These are phyloP conservation scores for Mus pahari DNA, from an alignment of 2,113 vertebrate genomes.

Conservation along the genomic window DNA sequence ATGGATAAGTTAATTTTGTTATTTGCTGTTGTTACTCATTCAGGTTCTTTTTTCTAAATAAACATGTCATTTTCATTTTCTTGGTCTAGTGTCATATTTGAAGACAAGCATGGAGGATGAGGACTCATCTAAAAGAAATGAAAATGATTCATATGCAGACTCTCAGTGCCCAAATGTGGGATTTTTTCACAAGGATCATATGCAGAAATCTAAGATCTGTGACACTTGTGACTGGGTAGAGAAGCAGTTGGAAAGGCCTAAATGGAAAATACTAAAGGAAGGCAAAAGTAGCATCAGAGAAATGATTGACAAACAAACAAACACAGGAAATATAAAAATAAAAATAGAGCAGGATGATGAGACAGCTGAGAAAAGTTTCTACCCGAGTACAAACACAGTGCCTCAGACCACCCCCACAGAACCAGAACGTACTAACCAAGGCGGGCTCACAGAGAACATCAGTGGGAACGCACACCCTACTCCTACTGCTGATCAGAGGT, in stretches of 20 bases:
- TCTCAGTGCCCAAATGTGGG: constrained; percentile 54
- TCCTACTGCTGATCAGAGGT: constrained; percentile 70
- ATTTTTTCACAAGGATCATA: constrained; percentile 63
- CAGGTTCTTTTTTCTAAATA: constrained; percentile 56
- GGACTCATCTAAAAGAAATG: constrained; percentile 62
- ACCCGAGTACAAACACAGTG: constrained; percentile 28
- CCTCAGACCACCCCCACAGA: constrained; percentile 14
- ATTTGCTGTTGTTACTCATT: constrained; percentile 49
- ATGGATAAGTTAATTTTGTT: constrained; percentile 43
- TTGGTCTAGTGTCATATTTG: constrained; percentile 82
- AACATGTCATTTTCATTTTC: constrained; percentile 74
- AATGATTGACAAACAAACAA: constrained; percentile 64
- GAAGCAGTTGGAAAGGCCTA: constrained; percentile 57
- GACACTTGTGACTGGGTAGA: constrained; percentile 62
- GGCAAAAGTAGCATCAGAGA: constrained; percentile 59
- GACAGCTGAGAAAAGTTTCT: constrained; percentile 61
- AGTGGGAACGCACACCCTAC: constrained; percentile 64
- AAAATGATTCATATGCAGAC: constrained; percentile 67
- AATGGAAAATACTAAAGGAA: constrained; percentile 73
- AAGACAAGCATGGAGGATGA: constrained; percentile 73
- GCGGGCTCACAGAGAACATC: constrained; percentile 66
- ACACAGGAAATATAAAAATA: constrained; percentile 64
- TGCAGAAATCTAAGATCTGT: constrained; percentile 57
- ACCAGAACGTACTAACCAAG: constrained; percentile 65
- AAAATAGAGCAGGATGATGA: constrained; percentile 73